Percentiles rank a stretch among this genome's conserved stretches.
phyloP scores from a whole-genome alignment of 2,888 invertebrate species.

The Lordiphosa andalusiaca region DNA sequence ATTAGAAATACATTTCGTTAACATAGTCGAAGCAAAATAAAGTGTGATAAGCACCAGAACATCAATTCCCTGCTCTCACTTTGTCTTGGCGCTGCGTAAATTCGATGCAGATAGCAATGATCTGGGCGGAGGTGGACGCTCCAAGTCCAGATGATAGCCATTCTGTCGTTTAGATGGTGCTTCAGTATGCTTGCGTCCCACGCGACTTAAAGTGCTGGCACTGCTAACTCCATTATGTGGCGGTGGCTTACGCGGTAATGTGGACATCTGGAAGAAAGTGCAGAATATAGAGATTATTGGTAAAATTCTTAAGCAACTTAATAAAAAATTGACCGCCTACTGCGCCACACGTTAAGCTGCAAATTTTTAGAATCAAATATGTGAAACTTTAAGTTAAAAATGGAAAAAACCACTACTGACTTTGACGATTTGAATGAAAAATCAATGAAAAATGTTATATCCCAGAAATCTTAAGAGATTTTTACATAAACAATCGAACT shows the following conservation, averaged over 20 bases:
- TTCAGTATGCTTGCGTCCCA: slow-evolving; percentile 67
- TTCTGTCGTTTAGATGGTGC: slow-evolving; percentile 58
- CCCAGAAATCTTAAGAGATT: too few relatives aligned
- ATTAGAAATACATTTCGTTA: slow-evolving; percentile 30
- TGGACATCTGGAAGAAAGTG: slow-evolving; percentile 58
- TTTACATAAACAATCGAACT: too few relatives aligned
- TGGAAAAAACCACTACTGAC: too few relatives aligned
- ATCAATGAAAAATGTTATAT: too few relatives aligned
- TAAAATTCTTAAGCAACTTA: too few relatives aligned
- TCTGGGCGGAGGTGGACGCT: slow-evolving; percentile 71
- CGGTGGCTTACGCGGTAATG: slow-evolving; percentile 77
- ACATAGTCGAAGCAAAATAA: slow-evolving; percentile 10
- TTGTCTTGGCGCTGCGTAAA: slow-evolving; percentile 64
- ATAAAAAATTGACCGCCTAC: too few relatives aligned
- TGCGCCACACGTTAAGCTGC: too few relatives aligned
- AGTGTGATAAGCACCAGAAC: slow-evolving; percentile 25
- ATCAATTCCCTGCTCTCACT: slow-evolving; percentile 28
- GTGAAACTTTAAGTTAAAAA: too few relatives aligned
- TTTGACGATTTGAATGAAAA: too few relatives aligned
- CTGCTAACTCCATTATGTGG: slow-evolving; percentile 64
- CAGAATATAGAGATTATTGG: too few relatives aligned
- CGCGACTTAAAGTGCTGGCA: slow-evolving; percentile 71
- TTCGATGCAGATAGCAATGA: slow-evolving; percentile 77
- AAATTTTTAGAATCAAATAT: too few relatives aligned
- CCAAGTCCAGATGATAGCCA: slow-evolving; percentile 70